A percentile compares a stretch with the other conserved stretches of the same genome.
These are phyloP conservation scores for Formicarius rufipectus DNA, from an alignment of 2,113 vertebrate species.

Conservation along the genomic window DNA sequence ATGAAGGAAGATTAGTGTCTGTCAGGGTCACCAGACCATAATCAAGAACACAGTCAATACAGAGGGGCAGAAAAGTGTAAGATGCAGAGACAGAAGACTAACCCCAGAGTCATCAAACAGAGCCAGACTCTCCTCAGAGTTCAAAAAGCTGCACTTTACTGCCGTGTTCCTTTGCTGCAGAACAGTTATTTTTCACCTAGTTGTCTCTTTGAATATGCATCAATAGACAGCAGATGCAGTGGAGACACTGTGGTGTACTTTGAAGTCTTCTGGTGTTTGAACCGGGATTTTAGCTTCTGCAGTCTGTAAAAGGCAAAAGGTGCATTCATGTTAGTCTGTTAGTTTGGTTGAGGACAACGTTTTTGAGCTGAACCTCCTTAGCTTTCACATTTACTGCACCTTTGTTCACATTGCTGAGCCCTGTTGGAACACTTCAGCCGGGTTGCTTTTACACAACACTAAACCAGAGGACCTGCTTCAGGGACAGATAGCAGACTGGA, in stretches of 20 bases:
- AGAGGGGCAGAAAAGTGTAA: background rate
- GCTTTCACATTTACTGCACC: background rate
- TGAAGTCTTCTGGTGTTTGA: background rate
- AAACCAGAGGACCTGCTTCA: background rate
- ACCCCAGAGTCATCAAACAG: background rate
- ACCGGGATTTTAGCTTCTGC: background rate
- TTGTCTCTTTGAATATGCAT: background rate
- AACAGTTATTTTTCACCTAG: background rate
- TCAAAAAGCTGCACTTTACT: background rate
- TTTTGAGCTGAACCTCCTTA: background rate
- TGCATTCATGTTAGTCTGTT: background rate
- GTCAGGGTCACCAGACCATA: background rate
- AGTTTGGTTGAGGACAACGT: background rate
- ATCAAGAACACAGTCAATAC: background rate
- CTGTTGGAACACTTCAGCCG: background rate
- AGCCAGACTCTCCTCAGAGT: background rate
- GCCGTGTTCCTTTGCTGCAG: background rate
- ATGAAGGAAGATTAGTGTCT: background rate
- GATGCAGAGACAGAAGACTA: background rate
- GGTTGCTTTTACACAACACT: background rate
- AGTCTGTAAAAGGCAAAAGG: background rate
- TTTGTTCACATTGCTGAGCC: background rate
- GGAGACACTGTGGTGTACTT: background rate
- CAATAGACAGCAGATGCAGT: background rate
- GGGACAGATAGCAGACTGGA: background rate